Conservation (phyloP, 2,888 invertebrate species). For the Melieria omissa region DNA sequence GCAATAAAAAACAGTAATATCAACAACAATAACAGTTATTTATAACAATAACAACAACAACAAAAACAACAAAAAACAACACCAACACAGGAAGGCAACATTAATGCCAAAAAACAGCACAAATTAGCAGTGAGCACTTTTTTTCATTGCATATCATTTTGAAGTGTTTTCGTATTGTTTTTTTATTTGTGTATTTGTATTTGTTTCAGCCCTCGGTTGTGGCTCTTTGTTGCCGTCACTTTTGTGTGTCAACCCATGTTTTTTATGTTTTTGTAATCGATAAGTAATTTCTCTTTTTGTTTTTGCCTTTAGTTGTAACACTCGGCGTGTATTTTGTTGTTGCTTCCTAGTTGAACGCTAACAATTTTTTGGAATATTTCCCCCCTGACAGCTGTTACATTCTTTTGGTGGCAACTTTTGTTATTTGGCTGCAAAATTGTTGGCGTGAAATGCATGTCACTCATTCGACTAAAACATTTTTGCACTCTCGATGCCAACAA, state of each 20-base stretch:
- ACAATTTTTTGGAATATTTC: no score
- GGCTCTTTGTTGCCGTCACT: neutral
- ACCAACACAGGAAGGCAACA: neutral
- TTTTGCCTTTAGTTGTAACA: neutral
- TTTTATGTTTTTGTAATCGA: slow-evolving; percentile 18
- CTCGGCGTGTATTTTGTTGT: neutral
- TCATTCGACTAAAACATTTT: no score
- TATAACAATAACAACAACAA: no score
- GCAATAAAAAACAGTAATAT: no score
- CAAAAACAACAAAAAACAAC: neutral
- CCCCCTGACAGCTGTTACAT: no score
- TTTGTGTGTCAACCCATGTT: slow-evolving; percentile 9
- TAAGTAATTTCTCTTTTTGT: slow-evolving; percentile 27
- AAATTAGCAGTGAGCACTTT: neutral
- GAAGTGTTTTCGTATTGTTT: neutral
- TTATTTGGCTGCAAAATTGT: no score
- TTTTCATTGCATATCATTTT: neutral
- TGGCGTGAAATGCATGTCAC: no score
- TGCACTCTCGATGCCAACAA: no score
- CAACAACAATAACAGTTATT: no score
- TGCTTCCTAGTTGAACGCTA: no score
- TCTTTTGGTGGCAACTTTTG: no score
- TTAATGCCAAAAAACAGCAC: neutral
- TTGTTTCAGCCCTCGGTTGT: neutral
- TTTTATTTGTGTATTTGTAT: neutral